These are phyloP conservation scores for Festucalex cinctus DNA, from an alignment of 2,113 vertebrate species.

Conservation along the genomic window DNA sequence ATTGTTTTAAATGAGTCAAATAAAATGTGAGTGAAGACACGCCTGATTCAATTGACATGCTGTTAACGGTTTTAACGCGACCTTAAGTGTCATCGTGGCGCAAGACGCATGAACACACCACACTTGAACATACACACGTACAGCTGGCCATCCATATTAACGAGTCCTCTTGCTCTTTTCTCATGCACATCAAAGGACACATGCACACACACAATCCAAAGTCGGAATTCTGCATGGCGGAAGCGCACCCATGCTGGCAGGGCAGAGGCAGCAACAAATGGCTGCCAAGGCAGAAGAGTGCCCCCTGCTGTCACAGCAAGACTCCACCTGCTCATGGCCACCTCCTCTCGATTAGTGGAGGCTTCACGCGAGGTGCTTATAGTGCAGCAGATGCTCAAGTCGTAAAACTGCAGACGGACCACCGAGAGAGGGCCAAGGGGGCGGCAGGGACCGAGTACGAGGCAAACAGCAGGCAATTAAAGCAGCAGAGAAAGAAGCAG, in stretches of 20 bases:
- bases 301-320: conserved; percentile 60
- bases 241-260: conserved; percentile 27
- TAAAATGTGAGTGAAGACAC: conserved; percentile 7
- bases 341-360: conserved; percentile 56
- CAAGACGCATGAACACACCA: conserved; percentile 10
- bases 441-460: conserved; percentile 8
- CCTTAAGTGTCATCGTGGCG: conserved; percentile 44
- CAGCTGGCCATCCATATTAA: conserved; percentile 64
- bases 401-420: conserved; percentile 52
- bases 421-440: conserved; percentile 5
- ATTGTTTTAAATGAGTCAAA: not conserved
- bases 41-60: conserved; percentile 29
- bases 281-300: conserved; percentile 63
- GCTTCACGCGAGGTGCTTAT: conserved; percentile 46
- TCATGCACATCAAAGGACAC: conserved; percentile 64
- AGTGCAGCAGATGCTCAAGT: conserved; percentile 38
- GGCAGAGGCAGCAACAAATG: conserved; percentile 41
- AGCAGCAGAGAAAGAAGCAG: not conserved
- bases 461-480: conserved; percentile 13
- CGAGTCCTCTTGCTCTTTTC: conserved; percentile 60
- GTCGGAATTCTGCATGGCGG: conserved; percentile 31
- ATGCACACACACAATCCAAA: conserved; percentile 21
- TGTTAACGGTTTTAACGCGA: conserved; percentile 22
- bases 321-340: conserved; percentile 34
- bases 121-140: conserved; percentile 14